Evolutionary conservation across 2,888 invertebrate genomes (phyloP).

Genomic region (Melinaea menophilus): DNA sequence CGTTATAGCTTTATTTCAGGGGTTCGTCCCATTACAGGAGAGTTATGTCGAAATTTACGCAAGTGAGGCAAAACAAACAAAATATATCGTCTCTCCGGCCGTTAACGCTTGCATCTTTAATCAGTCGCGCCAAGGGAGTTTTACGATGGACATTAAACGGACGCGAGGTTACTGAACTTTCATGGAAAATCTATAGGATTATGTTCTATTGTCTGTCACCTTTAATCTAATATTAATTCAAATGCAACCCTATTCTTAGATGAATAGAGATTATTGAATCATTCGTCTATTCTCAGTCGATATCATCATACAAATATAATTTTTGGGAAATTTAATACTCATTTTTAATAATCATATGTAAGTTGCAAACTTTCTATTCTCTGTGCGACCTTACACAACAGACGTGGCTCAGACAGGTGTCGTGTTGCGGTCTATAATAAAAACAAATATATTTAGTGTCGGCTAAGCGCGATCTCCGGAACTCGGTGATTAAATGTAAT

Average conservation of each 20-base stretch:
- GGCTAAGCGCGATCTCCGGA: not conserved
- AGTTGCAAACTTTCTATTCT: not conserved
- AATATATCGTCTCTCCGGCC: slow-evolving; percentile 21
- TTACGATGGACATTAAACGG: slow-evolving; percentile 63
- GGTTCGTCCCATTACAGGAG: slow-evolving; percentile 23
- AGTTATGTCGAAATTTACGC: slow-evolving; percentile 35
- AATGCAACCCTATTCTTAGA: no score
- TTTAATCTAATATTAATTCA: no score
- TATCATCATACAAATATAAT: no score
- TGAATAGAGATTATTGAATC: no score
- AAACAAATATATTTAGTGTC: not conserved
- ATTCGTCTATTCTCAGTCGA: no score
- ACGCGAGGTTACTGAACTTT: slow-evolving; percentile 56
- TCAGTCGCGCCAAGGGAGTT: slow-evolving; percentile 55
- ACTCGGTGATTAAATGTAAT: slow-evolving; percentile 4
- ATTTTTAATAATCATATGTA: no score
- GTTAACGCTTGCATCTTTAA: slow-evolving; percentile 45
- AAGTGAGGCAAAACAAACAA: slow-evolving; percentile 36
- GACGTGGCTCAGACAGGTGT: slow-evolving; percentile 3
- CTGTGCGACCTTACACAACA: not conserved
- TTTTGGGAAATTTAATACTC: no score
- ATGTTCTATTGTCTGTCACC: not conserved
- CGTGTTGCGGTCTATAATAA: not conserved
- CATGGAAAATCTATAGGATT: slow-evolving; percentile 35
- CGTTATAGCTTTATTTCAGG: slow-evolving; percentile 18